Evolutionary conservation across 2,113 vertebrate genomes (phyloP).

Genomic region (Nesogale talazaci): DNA sequence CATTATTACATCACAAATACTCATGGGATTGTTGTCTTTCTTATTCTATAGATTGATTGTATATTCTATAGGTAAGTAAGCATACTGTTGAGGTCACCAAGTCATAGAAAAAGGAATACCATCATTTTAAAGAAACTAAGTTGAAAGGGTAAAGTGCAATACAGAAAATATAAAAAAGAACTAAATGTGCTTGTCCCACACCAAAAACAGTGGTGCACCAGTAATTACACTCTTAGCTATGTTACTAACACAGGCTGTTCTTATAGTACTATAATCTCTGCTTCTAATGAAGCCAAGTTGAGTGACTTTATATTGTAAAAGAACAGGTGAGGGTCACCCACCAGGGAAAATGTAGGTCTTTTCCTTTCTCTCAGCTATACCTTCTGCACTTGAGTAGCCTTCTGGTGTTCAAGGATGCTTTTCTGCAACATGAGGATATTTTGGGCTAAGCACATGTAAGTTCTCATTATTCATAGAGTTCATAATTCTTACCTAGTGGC

Average conservation of each 20-base stretch:
- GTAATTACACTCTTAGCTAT: background rate
- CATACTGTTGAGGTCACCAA: background rate
- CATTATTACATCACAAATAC: background rate
- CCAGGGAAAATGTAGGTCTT: background rate
- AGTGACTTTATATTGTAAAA: conserved; percentile 12
- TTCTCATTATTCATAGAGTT: background rate
- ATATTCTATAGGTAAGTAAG: background rate
- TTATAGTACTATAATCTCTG: background rate
- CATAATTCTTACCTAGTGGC: background rate
- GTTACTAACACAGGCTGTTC: background rate
- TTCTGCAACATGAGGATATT: background rate
- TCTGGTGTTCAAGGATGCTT: background rate
- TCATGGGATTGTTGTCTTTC: conserved; percentile 16
- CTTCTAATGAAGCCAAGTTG: background rate
- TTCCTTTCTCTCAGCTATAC: background rate
- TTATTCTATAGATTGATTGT: background rate
- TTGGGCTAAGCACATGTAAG: background rate
- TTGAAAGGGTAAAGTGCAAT: background rate
- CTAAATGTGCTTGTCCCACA: background rate
- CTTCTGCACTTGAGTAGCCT: background rate
- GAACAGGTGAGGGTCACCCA: background rate
- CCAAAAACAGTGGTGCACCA: background rate
- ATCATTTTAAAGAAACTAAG: conserved; percentile 24
- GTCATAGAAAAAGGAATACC: background rate
- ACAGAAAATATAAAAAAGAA: background rate